Conservation (phyloP, 2,888 invertebrate genomes). For the Cosmia trapezina region DNA sequence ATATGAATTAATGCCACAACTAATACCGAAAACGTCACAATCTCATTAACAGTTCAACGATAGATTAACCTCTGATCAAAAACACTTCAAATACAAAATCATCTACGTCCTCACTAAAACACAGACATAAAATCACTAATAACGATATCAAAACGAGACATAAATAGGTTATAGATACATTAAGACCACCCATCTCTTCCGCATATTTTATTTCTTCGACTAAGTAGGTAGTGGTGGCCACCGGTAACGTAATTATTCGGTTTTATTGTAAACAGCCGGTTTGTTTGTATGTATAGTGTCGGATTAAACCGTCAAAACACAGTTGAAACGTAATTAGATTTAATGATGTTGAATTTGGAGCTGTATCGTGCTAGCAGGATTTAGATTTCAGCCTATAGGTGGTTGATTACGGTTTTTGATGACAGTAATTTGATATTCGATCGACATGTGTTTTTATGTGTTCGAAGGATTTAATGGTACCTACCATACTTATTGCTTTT, state of each 20-base stretch:
- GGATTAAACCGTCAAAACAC: constrained; percentile 62
- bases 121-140: constrained; percentile 40
- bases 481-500: constrained; percentile 10
- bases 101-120: constrained; percentile 17
- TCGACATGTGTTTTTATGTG: constrained; percentile 10
- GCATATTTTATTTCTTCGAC: constrained; percentile 49
- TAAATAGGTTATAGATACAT: constrained; percentile 49
- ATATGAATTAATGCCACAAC: neutral
- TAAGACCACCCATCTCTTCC: constrained; percentile 54
- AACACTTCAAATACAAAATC: constrained; percentile 28
- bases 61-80: constrained; percentile 1
- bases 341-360: constrained; percentile 61
- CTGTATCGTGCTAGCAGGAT: constrained; percentile 33
- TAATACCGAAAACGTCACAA: neutral
- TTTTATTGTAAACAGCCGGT: constrained; percentile 56
- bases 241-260: constrained; percentile 54
- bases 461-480: constrained; percentile 25
- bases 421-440: constrained; percentile 42
- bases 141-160: constrained; percentile 36
- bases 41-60: neutral
- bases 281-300: constrained; percentile 49
- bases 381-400: constrained; percentile 37
- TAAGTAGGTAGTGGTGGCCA: constrained; percentile 54
- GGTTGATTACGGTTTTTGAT: constrained; percentile 39
- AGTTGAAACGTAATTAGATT: constrained; percentile 61